Evolutionary conservation across 2,888 invertebrate species (phyloP).

Genomic region (Drosophila bunnanda): DNA sequence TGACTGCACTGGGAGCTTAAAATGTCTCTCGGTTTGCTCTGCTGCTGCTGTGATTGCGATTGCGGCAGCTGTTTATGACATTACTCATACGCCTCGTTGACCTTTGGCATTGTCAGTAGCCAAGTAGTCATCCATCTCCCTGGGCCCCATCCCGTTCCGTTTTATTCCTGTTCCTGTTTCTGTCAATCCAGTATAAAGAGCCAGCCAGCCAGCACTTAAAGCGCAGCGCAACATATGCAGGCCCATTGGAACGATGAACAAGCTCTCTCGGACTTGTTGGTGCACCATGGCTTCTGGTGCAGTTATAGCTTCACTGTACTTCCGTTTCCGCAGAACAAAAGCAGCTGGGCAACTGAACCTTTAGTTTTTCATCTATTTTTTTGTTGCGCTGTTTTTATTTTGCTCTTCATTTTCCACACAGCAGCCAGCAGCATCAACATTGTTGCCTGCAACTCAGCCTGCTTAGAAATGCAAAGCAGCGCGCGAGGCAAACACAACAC

Average conservation of each 20-base stretch:
- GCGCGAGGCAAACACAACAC: constrained; percentile 73
- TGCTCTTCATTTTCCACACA: constrained; percentile 10
- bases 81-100: constrained; percentile 77
- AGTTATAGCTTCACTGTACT: constrained; percentile 41
- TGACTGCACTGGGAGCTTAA: constrained; percentile 69
- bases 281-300: constrained; percentile 14
- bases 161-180: constrained; percentile 13
- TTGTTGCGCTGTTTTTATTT: neutral
- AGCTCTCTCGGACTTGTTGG: constrained; percentile 23
- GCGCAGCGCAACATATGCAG: constrained; percentile 59
- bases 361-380: constrained; percentile 13
- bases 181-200: constrained; percentile 31
- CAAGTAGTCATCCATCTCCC: constrained; percentile 29
- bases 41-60: constrained; percentile 71
- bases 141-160: constrained; percentile 5
- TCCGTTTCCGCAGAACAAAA: constrained; percentile 72
- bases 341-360: constrained; percentile 49
- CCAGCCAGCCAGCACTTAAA: constrained; percentile 45
- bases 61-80: constrained; percentile 76
- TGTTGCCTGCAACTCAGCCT: constrained; percentile 58
- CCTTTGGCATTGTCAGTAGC: constrained; percentile 51
- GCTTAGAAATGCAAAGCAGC: constrained; percentile 80
- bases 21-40: constrained; percentile 63
- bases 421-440: constrained; percentile 57
- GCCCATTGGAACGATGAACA: constrained; percentile 52